Evolutionary conservation across 2,797 vertebrate genomes (phyloP), one percentile per base, ranked within the genome.

Genomic region (Spea hammondii): DNA sequence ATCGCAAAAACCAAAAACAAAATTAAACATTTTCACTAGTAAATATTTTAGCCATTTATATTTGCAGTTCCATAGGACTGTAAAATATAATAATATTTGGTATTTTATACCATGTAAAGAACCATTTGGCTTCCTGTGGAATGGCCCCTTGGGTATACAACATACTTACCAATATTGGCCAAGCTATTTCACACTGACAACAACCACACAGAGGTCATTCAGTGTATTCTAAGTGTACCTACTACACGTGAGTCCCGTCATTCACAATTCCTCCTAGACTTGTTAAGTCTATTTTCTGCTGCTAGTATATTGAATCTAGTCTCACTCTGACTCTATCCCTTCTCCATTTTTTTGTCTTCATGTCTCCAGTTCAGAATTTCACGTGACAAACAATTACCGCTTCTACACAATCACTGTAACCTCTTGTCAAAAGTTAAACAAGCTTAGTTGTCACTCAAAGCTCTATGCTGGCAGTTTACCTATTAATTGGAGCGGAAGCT

Each of bases 311-410:
- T 51, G 55, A 48, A 50, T 83, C 13, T 3, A 1, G 55, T 47
- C 79, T 65, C 62, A 32, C 70, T n/a, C 69, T 82, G 72, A 69
- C 79, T 65, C 73, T 44, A 79, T 74, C 74, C 76, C 65, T 47
- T 75, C 65, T 64, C 0, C 2, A 8, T 60, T 74, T 65, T 80
- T 77, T 55, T 47, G 82, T 76, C 5, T 75, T 62, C 4, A 0
- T 45, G 80, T 60, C 10, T 47, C 77, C 74, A 84, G 74, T 32
- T 65, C 71, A 73, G 49, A 51, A 83, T 87, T 85, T 80, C 48
- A 49, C 76, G 67, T 85, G 84, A 84, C 83, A 85, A 82, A 85
- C 83, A 86, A 86, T 87, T 88, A 82, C 80, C 77, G 77, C 46
- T 83, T 45, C 54, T 60, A 72, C 83, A 82, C 78, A 86, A 70